These are phyloP conservation scores for Gadus macrocephalus DNA, from an alignment of 2,113 vertebrate genomes.

Conservation along the genomic window DNA sequence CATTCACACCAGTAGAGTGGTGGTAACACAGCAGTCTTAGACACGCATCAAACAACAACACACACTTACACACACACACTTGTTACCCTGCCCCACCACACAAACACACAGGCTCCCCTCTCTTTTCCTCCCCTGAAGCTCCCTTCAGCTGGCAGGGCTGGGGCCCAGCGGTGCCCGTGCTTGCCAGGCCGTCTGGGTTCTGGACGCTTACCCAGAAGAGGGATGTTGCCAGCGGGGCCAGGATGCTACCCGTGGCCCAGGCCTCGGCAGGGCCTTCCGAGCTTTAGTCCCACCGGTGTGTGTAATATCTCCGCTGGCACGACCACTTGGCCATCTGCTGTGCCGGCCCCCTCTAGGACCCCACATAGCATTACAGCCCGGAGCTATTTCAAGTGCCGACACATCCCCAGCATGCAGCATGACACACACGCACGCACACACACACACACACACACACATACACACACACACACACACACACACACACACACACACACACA, in stretches of 20 bases:
- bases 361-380: constrained; percentile 47
- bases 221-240: constrained; percentile 46
- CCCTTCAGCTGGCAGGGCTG: constrained; percentile 57
- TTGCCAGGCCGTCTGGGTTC: constrained; percentile 51
- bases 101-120: not conserved
- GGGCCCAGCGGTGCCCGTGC: constrained; percentile 42
- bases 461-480: not conserved
- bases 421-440: not conserved
- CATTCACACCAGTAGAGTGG: not conserved
- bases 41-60: not conserved
- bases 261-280: constrained; percentile 53
- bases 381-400: constrained; percentile 60
- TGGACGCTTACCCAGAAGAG: constrained; percentile 55
- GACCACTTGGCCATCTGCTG: constrained; percentile 67
- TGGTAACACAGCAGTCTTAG: not conserved
- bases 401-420: constrained; percentile 25
- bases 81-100: not conserved
- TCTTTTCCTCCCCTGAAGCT: constrained; percentile 36
- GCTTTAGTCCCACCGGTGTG: constrained; percentile 48
- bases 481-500: constrained; percentile 19
- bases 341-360: constrained; percentile 61
- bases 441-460: constrained; percentile 14
- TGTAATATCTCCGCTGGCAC: constrained; percentile 44
- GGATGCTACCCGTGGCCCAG: constrained; percentile 51
- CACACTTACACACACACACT: constrained; percentile 7